Evolutionary conservation across 2,888 invertebrate genomes (phyloP), one percentile per base, ranked within the genome.

Genomic region (Unio pictorum): DNA sequence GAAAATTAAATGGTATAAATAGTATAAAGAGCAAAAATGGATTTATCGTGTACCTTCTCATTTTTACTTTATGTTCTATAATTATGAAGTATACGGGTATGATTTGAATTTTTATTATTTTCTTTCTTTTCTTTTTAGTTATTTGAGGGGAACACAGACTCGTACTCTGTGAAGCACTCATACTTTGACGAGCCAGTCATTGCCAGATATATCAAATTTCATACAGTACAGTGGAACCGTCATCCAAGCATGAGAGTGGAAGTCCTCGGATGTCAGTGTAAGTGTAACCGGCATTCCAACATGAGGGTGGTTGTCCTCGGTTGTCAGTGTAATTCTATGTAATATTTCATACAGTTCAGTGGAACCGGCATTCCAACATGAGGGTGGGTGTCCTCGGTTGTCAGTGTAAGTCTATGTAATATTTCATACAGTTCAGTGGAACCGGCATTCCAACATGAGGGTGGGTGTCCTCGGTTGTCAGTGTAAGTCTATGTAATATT

Each of bases 391-490:
- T 92, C 68, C 84, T 91, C 55, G 92, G 92, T 23, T 92, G 91
- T 79, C 92, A 92, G 88, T 88, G 92, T 92, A n/a, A n/a, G 88
- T 83, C n/a, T 92, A 91, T 80, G 88, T 92, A 67, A 89, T 91
- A 67, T 86, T 92, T 76, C 91, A 92, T 78, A 89, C 91, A 1
- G 86, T 91, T 20, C 89, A 90, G 69, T 92, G 91, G 91, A 87
- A 91, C 78, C 79, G 87, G 60, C 91, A 91, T 82, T 92, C 92
- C 8, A 91, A 91, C 78, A 90, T 92, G 87, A 84, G 92, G 57
- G 88, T 92, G 4, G 92, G 92, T 79, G 86, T 92, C 67, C 84
- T 91, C 56, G 92, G 92, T 23, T 92, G 91, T 79, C 92, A 92
- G 87, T 88, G 92, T 92, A 81, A 85, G 88, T 83, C n/a, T 11